Conservation (phyloP, 2,113 vertebrate genomes). For the Onychostoma macrolepis region DNA sequence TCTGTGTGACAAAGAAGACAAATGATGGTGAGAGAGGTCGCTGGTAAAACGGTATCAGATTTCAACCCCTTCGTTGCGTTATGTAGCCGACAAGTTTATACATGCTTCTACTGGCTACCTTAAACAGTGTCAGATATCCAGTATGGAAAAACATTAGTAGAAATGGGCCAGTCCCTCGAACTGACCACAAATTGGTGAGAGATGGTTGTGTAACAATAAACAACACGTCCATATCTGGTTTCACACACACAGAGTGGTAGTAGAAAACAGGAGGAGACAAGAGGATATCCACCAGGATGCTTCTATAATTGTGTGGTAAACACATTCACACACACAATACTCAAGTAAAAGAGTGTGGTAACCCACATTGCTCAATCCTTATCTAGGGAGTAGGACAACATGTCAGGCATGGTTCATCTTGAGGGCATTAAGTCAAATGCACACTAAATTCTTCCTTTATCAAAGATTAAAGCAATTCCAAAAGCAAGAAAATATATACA, state of each 20-base stretch:
- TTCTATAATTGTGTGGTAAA: conserved; percentile 60
- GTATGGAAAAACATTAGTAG: conserved; percentile 19
- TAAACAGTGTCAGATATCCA: conserved; percentile 25
- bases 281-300: conserved; percentile 73
- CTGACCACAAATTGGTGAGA: conserved; percentile 19
- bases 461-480: neutral
- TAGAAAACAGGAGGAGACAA: conserved; percentile 61
- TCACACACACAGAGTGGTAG: conserved; percentile 49
- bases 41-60: neutral
- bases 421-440: neutral
- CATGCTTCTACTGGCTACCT: conserved; percentile 17
- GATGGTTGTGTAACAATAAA: conserved; percentile 37
- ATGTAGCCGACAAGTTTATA: conserved; percentile 14
- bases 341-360: conserved; percentile 40
- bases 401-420: neutral
- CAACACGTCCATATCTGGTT: conserved; percentile 53
- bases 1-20: conserved; percentile 19
- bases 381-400: conserved; percentile 36
- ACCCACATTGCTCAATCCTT: conserved; percentile 46
- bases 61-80: neutral
- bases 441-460: neutral
- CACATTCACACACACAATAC: conserved; percentile 40
- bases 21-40: conserved; percentile 16
- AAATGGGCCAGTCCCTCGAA: neutral
- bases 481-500: neutral